A percentile compares a stretch with the other conserved stretches of the same genome.
These are phyloP conservation scores for Galaxea fascicularis DNA, from an alignment of 92 coral and sea anemone species.

Conservation along the genomic window DNA sequence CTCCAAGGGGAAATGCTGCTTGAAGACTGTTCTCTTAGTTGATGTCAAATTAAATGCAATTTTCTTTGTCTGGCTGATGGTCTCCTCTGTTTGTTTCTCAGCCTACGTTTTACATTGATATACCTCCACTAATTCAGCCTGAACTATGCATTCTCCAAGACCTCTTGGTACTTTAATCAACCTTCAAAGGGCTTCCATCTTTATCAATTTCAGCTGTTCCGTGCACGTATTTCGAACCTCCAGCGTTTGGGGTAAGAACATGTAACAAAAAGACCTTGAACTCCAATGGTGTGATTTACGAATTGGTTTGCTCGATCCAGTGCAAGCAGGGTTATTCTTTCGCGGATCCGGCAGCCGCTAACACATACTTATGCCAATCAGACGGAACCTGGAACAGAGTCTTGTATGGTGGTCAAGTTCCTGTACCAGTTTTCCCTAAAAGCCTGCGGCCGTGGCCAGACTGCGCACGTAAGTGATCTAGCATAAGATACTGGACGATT, in stretches of 20 bases:
- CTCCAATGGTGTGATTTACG: constrained; percentile 71
- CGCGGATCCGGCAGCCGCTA: constrained; percentile 63
- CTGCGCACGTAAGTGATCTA: constrained; percentile 81
- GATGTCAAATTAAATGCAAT: too few relatives aligned
- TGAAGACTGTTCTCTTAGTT: too few relatives aligned
- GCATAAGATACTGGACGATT: too few relatives aligned
- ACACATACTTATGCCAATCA: constrained; percentile 78
- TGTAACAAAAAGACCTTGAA: constrained; percentile 78
- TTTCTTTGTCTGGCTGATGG: too few relatives aligned
- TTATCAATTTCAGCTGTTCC: constrained; percentile 67
- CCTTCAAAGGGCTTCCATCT: too few relatives aligned
- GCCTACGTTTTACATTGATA: too few relatives aligned
- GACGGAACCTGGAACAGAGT: constrained; percentile 84
- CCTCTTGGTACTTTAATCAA: too few relatives aligned
- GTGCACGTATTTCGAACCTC: constrained; percentile 86
- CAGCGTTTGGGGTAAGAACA: constrained; percentile 79
- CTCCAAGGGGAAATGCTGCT: too few relatives aligned
- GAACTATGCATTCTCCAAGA: too few relatives aligned
- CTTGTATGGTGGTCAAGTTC: constrained; percentile 41
- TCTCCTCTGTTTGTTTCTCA: too few relatives aligned
- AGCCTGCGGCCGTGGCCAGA: constrained; percentile 93
- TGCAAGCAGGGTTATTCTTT: constrained; percentile 89
- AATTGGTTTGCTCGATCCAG: constrained; percentile 86
- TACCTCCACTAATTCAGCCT: too few relatives aligned
- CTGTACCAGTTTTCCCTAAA: constrained; percentile 47